Base-by-base conservation (phyloP, 1,140 invertebrate genomes). In the Rhyzopertha dominica region DNA sequence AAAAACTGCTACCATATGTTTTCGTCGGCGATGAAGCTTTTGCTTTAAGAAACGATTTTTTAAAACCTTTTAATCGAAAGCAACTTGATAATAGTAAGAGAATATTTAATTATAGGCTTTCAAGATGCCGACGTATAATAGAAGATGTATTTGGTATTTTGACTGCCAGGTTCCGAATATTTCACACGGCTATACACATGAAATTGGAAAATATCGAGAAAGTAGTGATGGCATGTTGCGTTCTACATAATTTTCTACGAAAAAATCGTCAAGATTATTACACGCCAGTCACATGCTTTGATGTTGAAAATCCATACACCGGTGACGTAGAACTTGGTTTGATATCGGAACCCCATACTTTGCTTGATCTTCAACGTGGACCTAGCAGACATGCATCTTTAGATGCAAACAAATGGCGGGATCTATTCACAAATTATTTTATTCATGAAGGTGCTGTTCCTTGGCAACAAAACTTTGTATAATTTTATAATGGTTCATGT, bases 1-100 rank as follows among this genome's bases (percentile, higher is more conserved):
- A 39, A 39, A 20, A 45, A 26, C 7, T 24, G 14, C 18, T 61
- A 14, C 56, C 51, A 23, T 61, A 14, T 19, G 54, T 61, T 13
- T 58, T 61, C 47, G 41, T 74, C 19, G 51, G 37, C 20, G 55
- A 59, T 51, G 50, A 53, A 38, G 53, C 55, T 14, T 61, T 61
- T 28, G 47, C 65, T 10, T 43, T 74, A 31, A 43, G 52, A 42
- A 35, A 24, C 17, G 32, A 66, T 37, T 30, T 72, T 7, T 56
- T 71, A 51, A 67, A 68, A 38, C 70, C 71, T 18, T 73, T 58
- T 47, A 16, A 39, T 66, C 29, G 39, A 30, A 49, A 40, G 14
- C 25, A 42, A 31, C 13, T 54, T 26, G 32, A 49, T 43, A 14
- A 45, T 14, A 43, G 56, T 14, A 52, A 55, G 36, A 56, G 52